Conservation (phyloP, 2,797 vertebrate genomes). For the Knipowitschia caucasica region DNA sequence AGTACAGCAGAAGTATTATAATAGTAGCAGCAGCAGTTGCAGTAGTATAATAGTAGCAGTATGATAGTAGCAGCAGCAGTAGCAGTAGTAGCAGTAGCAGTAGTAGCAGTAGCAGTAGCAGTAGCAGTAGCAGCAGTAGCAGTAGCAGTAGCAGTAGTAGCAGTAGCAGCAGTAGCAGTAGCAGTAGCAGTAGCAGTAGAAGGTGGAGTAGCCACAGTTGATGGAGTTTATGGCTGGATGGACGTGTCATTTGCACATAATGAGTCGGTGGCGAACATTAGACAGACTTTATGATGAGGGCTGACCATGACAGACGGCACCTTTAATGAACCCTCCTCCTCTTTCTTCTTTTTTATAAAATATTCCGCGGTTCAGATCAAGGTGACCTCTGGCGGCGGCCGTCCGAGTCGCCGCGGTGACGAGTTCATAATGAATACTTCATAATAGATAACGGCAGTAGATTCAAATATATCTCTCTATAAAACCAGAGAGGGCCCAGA, state of each 20-base stretch:
- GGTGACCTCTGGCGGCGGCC: conserved; percentile 63
- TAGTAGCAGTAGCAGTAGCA: background rate
- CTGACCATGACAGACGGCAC: conserved; percentile 64
- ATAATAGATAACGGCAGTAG: conserved; percentile 19
- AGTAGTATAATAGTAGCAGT: background rate
- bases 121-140: background rate
- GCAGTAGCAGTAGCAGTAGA: background rate
- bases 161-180: conserved; percentile 14
- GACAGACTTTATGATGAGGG: conserved; percentile 62
- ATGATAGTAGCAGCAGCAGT: background rate
- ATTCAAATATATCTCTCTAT: conserved; percentile 15
- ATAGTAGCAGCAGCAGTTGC: too few species aligned
- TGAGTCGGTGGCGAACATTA: conserved; percentile 63
- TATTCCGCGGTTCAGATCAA: conserved; percentile 51
- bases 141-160: background rate
- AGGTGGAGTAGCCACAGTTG: background rate
- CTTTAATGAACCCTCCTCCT: conserved; percentile 59
- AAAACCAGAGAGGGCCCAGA: background rate
- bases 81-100: background rate
- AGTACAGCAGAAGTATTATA: too few species aligned
- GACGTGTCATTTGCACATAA: conserved; percentile 68
- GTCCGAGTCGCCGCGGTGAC: conserved; percentile 31
- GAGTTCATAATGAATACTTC: conserved; percentile 19
- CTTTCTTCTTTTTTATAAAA: conserved; percentile 47
- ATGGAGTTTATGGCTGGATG: conserved; percentile 38